Evolutionary conservation across 2,113 vertebrate genomes (phyloP).

Genomic region (Vireo altiloquus): DNA sequence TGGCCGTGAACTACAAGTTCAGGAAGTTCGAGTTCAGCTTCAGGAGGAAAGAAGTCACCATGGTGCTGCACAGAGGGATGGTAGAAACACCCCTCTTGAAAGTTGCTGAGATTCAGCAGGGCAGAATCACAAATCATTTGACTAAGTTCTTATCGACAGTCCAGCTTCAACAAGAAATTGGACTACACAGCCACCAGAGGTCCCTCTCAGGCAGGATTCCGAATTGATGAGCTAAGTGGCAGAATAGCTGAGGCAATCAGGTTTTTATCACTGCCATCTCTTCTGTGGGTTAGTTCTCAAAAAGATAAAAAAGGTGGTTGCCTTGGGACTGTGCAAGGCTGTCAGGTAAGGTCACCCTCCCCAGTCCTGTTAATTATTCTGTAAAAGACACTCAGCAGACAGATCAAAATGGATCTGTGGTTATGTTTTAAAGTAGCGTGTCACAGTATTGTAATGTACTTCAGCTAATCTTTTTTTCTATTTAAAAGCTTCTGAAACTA

Average conservation of each 20-base stretch:
- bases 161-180: background rate
- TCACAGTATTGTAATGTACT: background rate
- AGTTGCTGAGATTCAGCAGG: background rate
- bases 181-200: background rate
- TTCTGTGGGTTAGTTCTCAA: background rate
- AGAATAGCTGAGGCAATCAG: background rate
- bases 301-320: background rate
- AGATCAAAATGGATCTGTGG: background rate
- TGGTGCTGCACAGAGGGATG: background rate
- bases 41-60: background rate
- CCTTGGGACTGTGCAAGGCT: background rate
- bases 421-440: background rate
- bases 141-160: background rate
- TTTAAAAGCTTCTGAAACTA: background rate
- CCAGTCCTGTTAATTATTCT: background rate
- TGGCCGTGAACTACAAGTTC: background rate
- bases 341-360: background rate
- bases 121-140: background rate
- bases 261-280: background rate
- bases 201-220: background rate
- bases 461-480: background rate
- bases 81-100: background rate
- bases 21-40: background rate
- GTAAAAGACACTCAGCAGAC: background rate
- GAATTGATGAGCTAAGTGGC: background rate